A percentile compares a stretch with the other conserved stretches of the same genome.
phyloP scores from a whole-genome alignment of 2,888 invertebrate genomes.

The Argyresthia goedartella region DNA sequence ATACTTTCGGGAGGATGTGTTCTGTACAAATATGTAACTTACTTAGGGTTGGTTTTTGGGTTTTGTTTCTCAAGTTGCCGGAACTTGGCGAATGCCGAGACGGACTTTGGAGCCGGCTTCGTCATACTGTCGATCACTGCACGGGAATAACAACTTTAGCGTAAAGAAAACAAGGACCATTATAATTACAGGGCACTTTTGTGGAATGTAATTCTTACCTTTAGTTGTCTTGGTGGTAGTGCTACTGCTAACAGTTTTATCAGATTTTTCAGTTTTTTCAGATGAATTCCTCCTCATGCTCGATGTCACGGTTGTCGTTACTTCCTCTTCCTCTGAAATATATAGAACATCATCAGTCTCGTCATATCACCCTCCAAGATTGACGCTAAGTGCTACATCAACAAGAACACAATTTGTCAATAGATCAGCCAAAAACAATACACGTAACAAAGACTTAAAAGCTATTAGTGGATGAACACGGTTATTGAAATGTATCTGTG shows the following conservation, averaged over 20 bases:
- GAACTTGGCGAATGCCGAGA: constrained; percentile 92
- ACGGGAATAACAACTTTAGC: neutral
- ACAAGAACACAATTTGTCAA: constrained; percentile 15
- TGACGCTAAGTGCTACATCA: too few relatives aligned
- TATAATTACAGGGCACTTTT: neutral
- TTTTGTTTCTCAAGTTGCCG: constrained; percentile 91
- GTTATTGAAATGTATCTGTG: too few relatives aligned
- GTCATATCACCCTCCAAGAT: too few relatives aligned
- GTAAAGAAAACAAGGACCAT: neutral
- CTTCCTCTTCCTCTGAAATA: constrained; percentile 57
- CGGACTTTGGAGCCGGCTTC: constrained; percentile 72
- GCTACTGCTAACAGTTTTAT: constrained; percentile 70
- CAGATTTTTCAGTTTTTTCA: too few relatives aligned
- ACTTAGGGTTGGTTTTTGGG: constrained; percentile 85
- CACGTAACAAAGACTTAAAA: constrained; percentile 53
- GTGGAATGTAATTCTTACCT: constrained; percentile 38
- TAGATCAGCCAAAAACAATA: constrained; percentile 40
- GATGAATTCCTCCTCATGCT: constrained; percentile 64
- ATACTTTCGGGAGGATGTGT: too few relatives aligned
- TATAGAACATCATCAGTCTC: too few relatives aligned
- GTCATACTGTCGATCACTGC: constrained; percentile 70
- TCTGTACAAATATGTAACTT: too few relatives aligned
- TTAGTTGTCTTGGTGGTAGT: constrained; percentile 72
- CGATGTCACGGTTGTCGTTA: constrained; percentile 52
- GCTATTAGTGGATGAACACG: constrained; percentile 67